Evolutionary conservation across 1,140 invertebrate genomes (phyloP), one percentile per base, ranked within the genome.

Genomic region (Zaprionus ghesquierei): DNA sequence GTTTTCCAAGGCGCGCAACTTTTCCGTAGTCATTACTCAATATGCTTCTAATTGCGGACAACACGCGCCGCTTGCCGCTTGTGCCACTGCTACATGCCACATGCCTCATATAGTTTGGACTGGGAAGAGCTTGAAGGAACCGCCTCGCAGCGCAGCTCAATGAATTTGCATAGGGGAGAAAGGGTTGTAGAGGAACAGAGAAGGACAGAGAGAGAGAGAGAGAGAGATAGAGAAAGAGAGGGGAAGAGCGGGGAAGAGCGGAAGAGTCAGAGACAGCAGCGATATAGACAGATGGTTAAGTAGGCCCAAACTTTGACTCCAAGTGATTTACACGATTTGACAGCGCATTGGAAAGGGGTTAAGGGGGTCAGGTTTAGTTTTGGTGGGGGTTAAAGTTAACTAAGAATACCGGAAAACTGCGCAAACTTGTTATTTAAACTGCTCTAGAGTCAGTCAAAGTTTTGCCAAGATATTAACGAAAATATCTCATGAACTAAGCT

Each of bases 91-190:
- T 51, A 59, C 77, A 69, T 60, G 77, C 63, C 62, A 71, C 69
- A 59, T 66, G 33, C 33, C n/a, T 68, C 77, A 79, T 33, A 22
- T 80, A 76, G 78, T 81, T 70, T n/a, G 33, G 33, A 62, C 54
- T 56, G 63, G 41, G 18, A 25, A 25, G 25, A 25, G 5, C 15
- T 18, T 20, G 27, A 38, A 13, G 56, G 9, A 6, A 15, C 5
- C 38, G 38, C n/a, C n/a, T 38, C n/a, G 15, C 18, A 18, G 29
- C n/a, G 54, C 68, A 64, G 70, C 81, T 73, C 78, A 87, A 87
- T 79, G 81, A 69, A 87, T 86, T 86, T 86, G 79, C 81, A 81
- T 86, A 73, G 72, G n/a, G n/a, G n/a, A n/a, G n/a, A n/a, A n/a
- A n/a, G n/a, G 27, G 8, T 35, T 51, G 10, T 33, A 20, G 12